Evolutionary conservation across 2,113 vertebrate species (phyloP), one percentile per base, ranked within the genome.

Genomic region (Corydoras maculifer): DNA sequence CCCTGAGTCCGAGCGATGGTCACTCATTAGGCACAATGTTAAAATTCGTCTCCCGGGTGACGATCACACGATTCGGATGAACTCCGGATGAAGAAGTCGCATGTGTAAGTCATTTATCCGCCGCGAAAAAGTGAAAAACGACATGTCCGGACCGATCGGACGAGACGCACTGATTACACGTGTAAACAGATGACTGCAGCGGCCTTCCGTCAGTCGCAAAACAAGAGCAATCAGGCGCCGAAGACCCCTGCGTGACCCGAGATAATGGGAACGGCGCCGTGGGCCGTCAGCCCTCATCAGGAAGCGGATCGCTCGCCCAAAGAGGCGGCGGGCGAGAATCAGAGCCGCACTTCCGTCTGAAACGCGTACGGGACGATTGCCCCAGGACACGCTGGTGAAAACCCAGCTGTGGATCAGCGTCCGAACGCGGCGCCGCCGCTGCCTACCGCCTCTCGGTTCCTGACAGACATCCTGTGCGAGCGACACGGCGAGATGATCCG

Each of bases 81-180:
- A 66, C 11, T 74, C 57, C 58, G 50, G 32, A 72, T 58, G 68
- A 69, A 69, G 68, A 69, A 59, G 35, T 9, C 49, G 68, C 2
- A 69, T 51, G 48, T 25, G 9, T 18, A 57, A 15, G 14, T 43
- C n/a, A 43, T 43, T 62, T n/a, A n/a, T n/a, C 29, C 11, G 53
- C 10, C 43, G 9, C 35, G 9, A 9, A 18, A 31, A 64, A 8
- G 35, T 63, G 62, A 63, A 63, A 63, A 49, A 63, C 9, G n/a
- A 65, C 35, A 25, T 35, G 29, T 58, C 54, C 30, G 51, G 53
- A 10, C 5, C 15, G 55, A 35, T 43, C 4, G 65, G 58, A 67
- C 25, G 71, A 73, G n/a, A 55, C 43, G 11, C 50, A n/a, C 58
- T 73, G 72, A 73, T 72, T 72, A 35, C 62, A 25, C 54, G 29